Percentiles rank a stretch among this genome's conserved stretches.
Conservation (phyloP, 2,797 vertebrate genomes). For the Sebastes steindachneri region DNA sequence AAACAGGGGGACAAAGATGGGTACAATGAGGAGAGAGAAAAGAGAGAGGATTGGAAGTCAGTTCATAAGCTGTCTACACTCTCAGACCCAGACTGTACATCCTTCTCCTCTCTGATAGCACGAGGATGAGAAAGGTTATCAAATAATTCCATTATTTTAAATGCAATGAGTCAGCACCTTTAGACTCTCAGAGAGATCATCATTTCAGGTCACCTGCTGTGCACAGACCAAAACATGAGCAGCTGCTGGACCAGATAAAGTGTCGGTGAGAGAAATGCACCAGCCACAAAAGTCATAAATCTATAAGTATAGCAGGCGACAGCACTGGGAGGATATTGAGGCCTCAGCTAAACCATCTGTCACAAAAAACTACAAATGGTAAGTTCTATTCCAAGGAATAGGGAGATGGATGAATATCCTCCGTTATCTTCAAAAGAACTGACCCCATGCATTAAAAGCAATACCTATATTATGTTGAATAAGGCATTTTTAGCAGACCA, state of each 20-base stretch:
- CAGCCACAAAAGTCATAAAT: conserved; percentile 37
- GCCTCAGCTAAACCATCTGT: conserved; percentile 21
- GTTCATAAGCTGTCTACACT: not conserved
- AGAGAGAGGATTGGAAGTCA: not conserved
- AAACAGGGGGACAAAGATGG: not conserved
- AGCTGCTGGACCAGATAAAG: conserved; percentile 15
- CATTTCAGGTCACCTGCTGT: conserved; percentile 4
- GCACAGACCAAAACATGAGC: conserved; percentile 19
- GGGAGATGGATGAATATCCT: not conserved
- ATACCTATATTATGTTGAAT: too few relatives aligned
- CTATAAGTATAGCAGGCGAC: not conserved
- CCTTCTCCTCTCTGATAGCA: not conserved
- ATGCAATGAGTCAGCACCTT: conserved; percentile 39
- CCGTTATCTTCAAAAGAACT: not conserved
- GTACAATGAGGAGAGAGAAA: not conserved
- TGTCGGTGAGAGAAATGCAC: not conserved
- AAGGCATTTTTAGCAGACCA: too few relatives aligned
- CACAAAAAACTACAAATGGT: not conserved
- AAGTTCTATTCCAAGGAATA: not conserved
- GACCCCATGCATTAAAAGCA: not conserved
- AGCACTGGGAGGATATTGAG: not conserved
- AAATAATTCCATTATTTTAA: conserved; percentile 25
- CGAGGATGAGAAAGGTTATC: not conserved
- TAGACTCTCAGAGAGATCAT: conserved; percentile 7
- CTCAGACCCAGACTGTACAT: not conserved